These are phyloP conservation scores for Euborellia annulipes DNA, from an alignment of 1,140 invertebrate species.

Conservation along the genomic window DNA sequence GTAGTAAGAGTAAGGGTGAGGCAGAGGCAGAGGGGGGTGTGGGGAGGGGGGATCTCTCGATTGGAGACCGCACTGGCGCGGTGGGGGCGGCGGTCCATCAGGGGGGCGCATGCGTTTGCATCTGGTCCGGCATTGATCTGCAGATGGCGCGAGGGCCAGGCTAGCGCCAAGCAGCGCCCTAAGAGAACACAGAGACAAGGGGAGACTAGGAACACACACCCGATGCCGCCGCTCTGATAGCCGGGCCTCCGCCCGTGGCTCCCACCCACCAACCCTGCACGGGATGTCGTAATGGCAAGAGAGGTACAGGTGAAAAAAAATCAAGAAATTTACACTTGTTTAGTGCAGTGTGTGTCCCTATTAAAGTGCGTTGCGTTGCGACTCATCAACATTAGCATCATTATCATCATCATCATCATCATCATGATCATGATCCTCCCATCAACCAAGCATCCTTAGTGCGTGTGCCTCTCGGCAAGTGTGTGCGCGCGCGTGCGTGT, in stretches of 20 bases:
- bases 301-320: conserved; percentile 27
- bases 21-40: conserved; percentile 4
- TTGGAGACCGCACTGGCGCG: conserved; percentile 7
- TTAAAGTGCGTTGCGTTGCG: too few relatives aligned
- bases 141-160: conserved; percentile 27
- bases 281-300: conserved; percentile 44
- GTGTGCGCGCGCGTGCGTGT: too few relatives aligned
- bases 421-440: too few relatives aligned
- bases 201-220: too few relatives aligned
- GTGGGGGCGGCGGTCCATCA: conserved; percentile 5
- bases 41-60: conserved; percentile 1
- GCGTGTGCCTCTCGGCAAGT: too few relatives aligned
- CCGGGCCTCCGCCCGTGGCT: conserved; percentile 13
- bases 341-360: too few relatives aligned
- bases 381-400: too few relatives aligned
- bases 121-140: conserved; percentile 23
- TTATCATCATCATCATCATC: too few relatives aligned
- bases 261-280: conserved; percentile 23
- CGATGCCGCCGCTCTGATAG: background rate
- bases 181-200: background rate
- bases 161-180: too few relatives aligned
- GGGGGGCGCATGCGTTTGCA: conserved; percentile 22
- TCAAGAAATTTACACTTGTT: background rate
- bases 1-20: conserved; percentile 9
- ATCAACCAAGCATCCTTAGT: too few relatives aligned